Evolutionary conservation across 2,888 invertebrate species (phyloP), one percentile per base, ranked within the genome.

Genomic region (Meloe dianella): DNA sequence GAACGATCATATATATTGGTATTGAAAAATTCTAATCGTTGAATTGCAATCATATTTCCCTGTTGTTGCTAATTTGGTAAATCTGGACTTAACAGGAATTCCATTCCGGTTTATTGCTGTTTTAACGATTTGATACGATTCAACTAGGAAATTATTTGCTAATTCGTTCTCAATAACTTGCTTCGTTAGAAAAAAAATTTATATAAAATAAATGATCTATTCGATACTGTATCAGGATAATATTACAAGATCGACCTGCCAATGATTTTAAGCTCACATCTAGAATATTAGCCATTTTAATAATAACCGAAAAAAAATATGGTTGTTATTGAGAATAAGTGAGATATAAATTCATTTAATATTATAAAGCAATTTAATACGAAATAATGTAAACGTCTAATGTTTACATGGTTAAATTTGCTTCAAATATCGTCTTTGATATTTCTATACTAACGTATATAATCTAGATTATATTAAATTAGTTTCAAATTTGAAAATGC

Each of bases 341-440:
- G 35, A 35, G 35, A 35, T 14, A 35, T 10, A 35, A 35, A 35
- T 35, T 35, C 10, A 35, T 35, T 12, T 10, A 12, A 35, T 35
- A 35, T 10, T 47, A 20, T 47, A 17, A 47, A 20, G 20, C 20
- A 54, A 62, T 51, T 57, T 41, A 32, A 65, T 65, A 65, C n/a
- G 20, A 17, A 47, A 30, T 20, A 47, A 8, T 61, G 12, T n/a
- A 38, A n/a, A 5, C 47, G 20, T 20, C 47, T 47, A 14, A 57
- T 47, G 10, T 47, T 57, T 60, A 61, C 57, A 58, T 47, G 65
- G 61, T 20, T 57, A 60, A 61, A 61, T 56, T 60, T 27, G 24
- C 22, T 35, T 56, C 27, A 22, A 47, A 32, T 64, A 59, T 57
- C 54, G 7, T 7, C 8, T 32, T 51, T 30, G 17, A 32, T 64